These are phyloP conservation scores for Capra hircus DNA, from an alignment of 2,113 vertebrate genomes.

Conservation along the genomic window DNA sequence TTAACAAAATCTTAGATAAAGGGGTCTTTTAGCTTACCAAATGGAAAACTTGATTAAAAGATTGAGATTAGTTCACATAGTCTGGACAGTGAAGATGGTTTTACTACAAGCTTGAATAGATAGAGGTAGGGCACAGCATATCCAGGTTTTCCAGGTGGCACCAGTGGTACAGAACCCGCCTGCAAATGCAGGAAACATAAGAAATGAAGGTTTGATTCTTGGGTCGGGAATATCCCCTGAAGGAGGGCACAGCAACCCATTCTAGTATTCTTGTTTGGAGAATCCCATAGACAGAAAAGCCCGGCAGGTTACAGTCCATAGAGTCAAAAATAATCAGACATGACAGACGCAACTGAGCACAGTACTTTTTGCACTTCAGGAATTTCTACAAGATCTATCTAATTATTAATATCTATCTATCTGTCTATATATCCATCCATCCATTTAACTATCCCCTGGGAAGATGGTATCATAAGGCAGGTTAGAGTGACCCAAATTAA, in stretches of 20 bases:
- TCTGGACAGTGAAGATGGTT: background rate
- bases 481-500: background rate
- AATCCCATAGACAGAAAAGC: background rate
- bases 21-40: background rate
- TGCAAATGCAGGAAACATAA: background rate
- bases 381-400: background rate
- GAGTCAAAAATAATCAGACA: background rate
- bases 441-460: background rate
- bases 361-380: background rate
- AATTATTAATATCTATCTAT: background rate
- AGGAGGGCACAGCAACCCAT: background rate
- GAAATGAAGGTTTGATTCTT: background rate
- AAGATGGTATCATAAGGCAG: background rate
- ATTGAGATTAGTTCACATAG: background rate
- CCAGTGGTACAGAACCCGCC: background rate
- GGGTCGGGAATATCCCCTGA: background rate
- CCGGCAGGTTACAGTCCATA: background rate
- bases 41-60: background rate
- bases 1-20: background rate
- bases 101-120: background rate
- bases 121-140: background rate
- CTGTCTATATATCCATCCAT: background rate
- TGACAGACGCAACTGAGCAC: background rate
- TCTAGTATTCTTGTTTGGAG: background rate
- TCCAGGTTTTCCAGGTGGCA: background rate